A percentile compares a stretch with the other conserved stretches of the same genome.
phyloP scores from a whole-genome alignment of 2,113 vertebrate species.

The Eidolon helvum region DNA sequence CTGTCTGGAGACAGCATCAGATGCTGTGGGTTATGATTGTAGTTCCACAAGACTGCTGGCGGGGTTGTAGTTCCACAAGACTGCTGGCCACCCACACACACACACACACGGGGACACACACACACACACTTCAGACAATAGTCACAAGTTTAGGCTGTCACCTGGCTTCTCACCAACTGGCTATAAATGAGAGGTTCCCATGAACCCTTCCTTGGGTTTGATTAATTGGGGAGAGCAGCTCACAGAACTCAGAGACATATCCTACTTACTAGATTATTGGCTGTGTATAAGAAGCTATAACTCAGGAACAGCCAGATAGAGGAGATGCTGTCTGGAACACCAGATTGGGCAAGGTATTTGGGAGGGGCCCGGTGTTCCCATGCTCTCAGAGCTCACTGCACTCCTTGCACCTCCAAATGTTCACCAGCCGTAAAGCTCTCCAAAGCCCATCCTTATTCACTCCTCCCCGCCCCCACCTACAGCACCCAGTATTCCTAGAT shows the following conservation, averaged over 20 bases:
- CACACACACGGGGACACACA: not conserved
- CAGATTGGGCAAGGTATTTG: not conserved
- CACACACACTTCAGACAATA: not conserved
- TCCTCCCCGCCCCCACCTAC: too few species aligned
- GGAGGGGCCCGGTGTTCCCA: not conserved
- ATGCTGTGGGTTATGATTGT: not conserved
- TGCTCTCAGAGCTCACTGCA: not conserved
- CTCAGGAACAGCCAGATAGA: not conserved
- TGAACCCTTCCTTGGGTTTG: not conserved
- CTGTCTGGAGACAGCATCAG: not conserved
- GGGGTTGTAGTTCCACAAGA: too few species aligned
- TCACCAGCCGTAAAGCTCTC: not conserved
- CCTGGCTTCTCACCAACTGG: not conserved
- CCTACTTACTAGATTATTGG: not conserved
- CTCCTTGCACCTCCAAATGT: not conserved
- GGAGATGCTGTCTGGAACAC: not conserved
- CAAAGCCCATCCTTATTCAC: not conserved
- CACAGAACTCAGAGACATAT: not conserved
- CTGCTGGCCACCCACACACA: not conserved
- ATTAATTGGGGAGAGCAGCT: not conserved
- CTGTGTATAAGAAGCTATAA: not conserved
- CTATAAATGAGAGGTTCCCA: not conserved
- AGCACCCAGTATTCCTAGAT: too few species aligned
- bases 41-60: not conserved
- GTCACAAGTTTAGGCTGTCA: not conserved